Evolutionary conservation across 1,140 invertebrate genomes (phyloP).

Genomic region (Drosophila aff.): DNA sequence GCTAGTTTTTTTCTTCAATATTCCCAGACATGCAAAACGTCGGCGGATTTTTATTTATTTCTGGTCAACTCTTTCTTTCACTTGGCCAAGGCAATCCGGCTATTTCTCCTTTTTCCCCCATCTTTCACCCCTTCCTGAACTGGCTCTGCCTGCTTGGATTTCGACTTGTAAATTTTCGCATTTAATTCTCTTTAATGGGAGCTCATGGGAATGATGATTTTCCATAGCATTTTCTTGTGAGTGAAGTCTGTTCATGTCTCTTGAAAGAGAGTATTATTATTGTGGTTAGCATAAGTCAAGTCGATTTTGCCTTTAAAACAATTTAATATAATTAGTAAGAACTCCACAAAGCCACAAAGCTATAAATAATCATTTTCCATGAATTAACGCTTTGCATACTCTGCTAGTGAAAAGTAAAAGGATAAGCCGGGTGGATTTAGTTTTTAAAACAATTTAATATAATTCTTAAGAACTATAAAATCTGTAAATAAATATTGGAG

Average conservation of each 20-base stretch:
- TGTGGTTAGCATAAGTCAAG: background rate
- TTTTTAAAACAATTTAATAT: too few relatives aligned
- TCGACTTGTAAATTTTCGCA: slow-evolving; percentile 33
- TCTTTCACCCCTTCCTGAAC: slow-evolving; percentile 7
- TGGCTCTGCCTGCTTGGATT: slow-evolving; percentile 38
- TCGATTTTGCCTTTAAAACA: background rate
- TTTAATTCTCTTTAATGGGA: slow-evolving; percentile 35
- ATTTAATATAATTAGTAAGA: background rate
- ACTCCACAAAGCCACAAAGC: too few relatives aligned
- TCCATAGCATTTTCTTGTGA: slow-evolving; percentile 4
- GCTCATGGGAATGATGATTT: background rate
- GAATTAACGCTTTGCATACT: too few relatives aligned
- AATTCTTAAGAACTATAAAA: too few relatives aligned
- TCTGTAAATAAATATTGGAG: too few relatives aligned
- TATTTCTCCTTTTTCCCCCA: slow-evolving; percentile 10
- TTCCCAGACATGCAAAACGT: slow-evolving; percentile 19
- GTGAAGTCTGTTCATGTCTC: background rate
- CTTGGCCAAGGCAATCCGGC: slow-evolving; percentile 56
- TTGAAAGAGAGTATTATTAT: too few relatives aligned
- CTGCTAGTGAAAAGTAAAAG: too few relatives aligned
- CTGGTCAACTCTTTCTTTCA: slow-evolving; percentile 72
- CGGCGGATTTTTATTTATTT: slow-evolving; percentile 30
- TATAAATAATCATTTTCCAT: too few relatives aligned
- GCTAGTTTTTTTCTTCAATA: slow-evolving; percentile 3
- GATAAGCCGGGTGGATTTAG: too few relatives aligned